Conservation (phyloP, 2,797 vertebrate species). For the Ispidina lecontei region DNA sequence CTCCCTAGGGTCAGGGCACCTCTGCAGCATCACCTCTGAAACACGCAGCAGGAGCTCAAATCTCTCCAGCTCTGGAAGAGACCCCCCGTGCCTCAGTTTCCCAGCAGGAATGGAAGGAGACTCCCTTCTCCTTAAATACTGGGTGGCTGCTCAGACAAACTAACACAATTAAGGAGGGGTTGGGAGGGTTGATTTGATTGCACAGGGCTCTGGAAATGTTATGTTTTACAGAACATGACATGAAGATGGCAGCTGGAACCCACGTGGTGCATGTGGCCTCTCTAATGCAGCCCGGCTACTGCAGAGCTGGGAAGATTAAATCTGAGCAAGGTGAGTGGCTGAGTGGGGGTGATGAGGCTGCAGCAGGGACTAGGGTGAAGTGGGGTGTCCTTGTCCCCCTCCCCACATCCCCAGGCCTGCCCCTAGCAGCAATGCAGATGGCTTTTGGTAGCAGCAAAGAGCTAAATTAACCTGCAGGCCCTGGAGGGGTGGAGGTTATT, state of each 20-base stretch:
- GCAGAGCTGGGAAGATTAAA: constrained; percentile 41
- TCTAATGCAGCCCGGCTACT: neutral
- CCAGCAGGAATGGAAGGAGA: neutral
- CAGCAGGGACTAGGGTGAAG: neutral
- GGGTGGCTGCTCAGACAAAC: neutral
- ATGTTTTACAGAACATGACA: constrained; percentile 32
- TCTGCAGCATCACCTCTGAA: fast-evolving
- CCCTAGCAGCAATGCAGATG: neutral
- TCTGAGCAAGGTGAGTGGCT: neutral
- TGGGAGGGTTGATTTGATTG: neutral
- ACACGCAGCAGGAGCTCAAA: neutral
- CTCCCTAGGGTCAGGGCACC: fast-evolving
- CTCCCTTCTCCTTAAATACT: neutral
- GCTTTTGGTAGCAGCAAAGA: neutral
- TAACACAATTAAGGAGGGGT: neutral
- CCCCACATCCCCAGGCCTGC: neutral
- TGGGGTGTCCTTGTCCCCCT: neutral
- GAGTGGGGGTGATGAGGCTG: neutral
- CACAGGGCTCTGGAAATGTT: neutral
- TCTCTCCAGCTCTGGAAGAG: neutral
- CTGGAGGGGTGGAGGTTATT: neutral
- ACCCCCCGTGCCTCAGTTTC: neutral
- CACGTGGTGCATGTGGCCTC: fast-evolving
- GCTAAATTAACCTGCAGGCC: neutral
- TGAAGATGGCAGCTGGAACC: neutral